These are phyloP conservation scores for Hafferia zeledoni DNA, from an alignment of 2,797 vertebrate species.

Conservation along the genomic window DNA sequence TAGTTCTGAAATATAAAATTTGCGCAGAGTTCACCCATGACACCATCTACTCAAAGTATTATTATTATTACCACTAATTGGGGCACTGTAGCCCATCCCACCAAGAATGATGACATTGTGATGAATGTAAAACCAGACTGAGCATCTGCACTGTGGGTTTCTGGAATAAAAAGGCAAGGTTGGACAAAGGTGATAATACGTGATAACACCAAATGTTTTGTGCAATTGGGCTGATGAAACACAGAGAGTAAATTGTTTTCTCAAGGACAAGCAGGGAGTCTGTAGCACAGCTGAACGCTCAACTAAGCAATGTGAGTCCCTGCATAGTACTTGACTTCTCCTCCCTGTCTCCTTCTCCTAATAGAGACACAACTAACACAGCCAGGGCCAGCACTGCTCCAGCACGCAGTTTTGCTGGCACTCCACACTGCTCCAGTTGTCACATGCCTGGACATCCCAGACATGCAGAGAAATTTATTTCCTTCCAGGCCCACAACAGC, in stretches of 20 bases:
- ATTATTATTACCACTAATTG: not conserved
- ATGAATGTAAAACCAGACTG: not conserved
- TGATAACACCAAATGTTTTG: not conserved
- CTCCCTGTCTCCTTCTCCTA: not conserved
- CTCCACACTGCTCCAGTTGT: not conserved
- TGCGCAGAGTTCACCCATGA: not conserved
- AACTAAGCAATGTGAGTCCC: not conserved
- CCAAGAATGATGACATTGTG: not conserved
- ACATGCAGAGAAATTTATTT: constrained; percentile 4
- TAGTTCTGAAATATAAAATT: not conserved
- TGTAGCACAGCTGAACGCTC: not conserved
- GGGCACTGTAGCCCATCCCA: not conserved
- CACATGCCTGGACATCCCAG: not conserved
- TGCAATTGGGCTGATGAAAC: not conserved
- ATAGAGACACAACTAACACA: not conserved
- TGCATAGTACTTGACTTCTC: not conserved
- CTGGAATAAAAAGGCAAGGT: not conserved
- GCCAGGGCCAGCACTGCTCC: not conserved
- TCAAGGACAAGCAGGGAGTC: not conserved
- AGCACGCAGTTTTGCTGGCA: not conserved
- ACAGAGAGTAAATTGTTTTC: not conserved
- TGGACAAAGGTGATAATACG: not conserved
- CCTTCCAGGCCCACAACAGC: not conserved
- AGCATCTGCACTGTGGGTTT: not conserved
- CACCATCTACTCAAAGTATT: not conserved